Conservation (phyloP, 2,888 invertebrate species). For the Cerastis rubricosa region DNA sequence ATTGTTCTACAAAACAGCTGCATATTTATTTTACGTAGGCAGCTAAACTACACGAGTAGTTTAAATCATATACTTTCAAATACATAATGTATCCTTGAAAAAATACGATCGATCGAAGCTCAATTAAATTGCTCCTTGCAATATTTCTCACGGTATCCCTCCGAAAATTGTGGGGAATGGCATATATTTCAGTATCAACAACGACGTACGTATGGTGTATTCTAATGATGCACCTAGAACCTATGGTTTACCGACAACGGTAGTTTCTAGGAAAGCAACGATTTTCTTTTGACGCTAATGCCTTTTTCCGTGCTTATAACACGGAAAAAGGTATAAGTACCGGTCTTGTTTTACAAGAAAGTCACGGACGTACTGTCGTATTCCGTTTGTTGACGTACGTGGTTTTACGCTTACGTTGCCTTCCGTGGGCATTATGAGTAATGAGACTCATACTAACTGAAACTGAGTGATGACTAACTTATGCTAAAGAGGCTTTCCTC, state of each 20-base stretch:
- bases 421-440: neutral
- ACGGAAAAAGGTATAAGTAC: conserved; percentile 37
- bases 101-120: conserved; percentile 30
- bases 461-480: neutral
- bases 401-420: neutral
- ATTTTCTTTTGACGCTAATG: conserved; percentile 39
- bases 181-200: conserved; percentile 30
- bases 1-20: neutral
- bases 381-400: conserved; percentile 91
- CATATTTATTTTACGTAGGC: neutral
- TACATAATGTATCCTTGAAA: conserved; percentile 33
- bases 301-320: conserved; percentile 33
- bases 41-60: neutral
- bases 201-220: neutral
- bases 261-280: conserved; percentile 43
- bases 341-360: conserved; percentile 38
- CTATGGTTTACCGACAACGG: conserved; percentile 11
- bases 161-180: conserved; percentile 40
- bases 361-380: conserved; percentile 68
- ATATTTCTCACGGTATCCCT: conserved; percentile 43
- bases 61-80: conserved; percentile 22
- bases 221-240: conserved; percentile 17
- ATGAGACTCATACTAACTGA: neutral
- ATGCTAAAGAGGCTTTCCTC: neutral
- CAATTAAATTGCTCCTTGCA: conserved; percentile 45